phyloP scores from a whole-genome alignment of 2,888 invertebrate genomes.

The Apodemia hepburni region DNA sequence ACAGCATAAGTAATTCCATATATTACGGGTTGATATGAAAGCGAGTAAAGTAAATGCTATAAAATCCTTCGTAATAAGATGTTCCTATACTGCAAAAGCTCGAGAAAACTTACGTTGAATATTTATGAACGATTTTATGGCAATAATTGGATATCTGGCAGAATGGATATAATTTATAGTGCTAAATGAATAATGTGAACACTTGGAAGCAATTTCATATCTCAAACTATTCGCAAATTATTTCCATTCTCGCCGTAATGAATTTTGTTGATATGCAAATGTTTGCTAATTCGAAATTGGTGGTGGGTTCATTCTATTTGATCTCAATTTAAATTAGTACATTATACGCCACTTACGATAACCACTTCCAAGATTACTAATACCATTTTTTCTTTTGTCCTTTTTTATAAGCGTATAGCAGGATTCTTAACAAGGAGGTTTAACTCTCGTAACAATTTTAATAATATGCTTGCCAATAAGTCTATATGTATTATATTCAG shows the following conservation, averaged over 20 bases:
- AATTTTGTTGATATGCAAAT: slow-evolving; percentile 37
- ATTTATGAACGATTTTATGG: slow-evolving; percentile 41
- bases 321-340: slow-evolving; percentile 37
- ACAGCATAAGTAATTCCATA: background rate
- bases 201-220: slow-evolving; percentile 34
- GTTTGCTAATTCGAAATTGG: slow-evolving; percentile 42
- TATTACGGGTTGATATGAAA: slow-evolving; percentile 25
- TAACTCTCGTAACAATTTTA: slow-evolving; percentile 70
- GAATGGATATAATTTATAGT: slow-evolving; percentile 40
- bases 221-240: slow-evolving; percentile 34
- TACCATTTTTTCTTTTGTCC: slow-evolving; percentile 71
- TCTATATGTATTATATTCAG: slow-evolving; percentile 53
- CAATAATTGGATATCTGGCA: slow-evolving; percentile 34
- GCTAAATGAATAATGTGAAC: slow-evolving; percentile 32
- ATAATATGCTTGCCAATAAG: slow-evolving; percentile 70
- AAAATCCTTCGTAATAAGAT: slow-evolving; percentile 25
- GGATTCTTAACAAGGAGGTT: slow-evolving; percentile 77
- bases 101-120: slow-evolving; percentile 18
- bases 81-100: background rate
- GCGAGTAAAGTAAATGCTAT: slow-evolving; percentile 26
- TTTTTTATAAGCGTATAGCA: slow-evolving; percentile 77
- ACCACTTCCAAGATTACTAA: slow-evolving; percentile 65
- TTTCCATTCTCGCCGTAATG: slow-evolving; percentile 37
- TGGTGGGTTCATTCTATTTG: slow-evolving; percentile 46
- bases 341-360: slow-evolving; percentile 41